Conservation (phyloP, 2,113 vertebrate species). For the Gopherus evgoodei region DNA sequence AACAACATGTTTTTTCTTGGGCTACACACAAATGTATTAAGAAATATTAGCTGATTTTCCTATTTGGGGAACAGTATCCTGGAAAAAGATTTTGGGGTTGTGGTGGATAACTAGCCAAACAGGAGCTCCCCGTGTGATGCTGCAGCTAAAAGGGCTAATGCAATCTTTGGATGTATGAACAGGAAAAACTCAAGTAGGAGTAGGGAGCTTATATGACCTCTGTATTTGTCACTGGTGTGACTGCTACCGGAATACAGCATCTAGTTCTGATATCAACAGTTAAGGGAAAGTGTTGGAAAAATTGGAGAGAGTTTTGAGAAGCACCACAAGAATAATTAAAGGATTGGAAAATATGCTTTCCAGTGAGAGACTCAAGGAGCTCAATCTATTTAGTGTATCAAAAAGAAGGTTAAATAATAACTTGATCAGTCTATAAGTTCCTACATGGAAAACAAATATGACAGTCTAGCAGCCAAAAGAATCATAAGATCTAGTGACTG, state of each 20-base stretch:
- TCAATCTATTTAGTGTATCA: fast-evolving
- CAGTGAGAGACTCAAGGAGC: fast-evolving
- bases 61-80: not conserved
- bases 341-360: not conserved
- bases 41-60: fast-evolving
- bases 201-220: not conserved
- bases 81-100: not conserved
- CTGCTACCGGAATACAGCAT: not conserved
- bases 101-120: not conserved
- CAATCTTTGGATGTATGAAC: not conserved
- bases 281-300: not conserved
- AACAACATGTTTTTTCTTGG: fast-evolving
- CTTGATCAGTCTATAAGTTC: fast-evolving
- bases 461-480: fast-evolving
- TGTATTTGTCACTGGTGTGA: not conserved
- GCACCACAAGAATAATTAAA: not conserved
- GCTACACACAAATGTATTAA: fast-evolving
- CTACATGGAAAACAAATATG: fast-evolving
- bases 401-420: fast-evolving
- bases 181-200: not conserved
- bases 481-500: not conserved
- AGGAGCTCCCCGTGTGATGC: not conserved
- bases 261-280: not conserved
- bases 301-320: fast-evolving
- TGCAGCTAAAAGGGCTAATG: not conserved